A percentile compares a stretch with the other conserved stretches of the same genome.
Conservation (phyloP, 1,140 invertebrate species). For the Habropoda laboriosa region DNA sequence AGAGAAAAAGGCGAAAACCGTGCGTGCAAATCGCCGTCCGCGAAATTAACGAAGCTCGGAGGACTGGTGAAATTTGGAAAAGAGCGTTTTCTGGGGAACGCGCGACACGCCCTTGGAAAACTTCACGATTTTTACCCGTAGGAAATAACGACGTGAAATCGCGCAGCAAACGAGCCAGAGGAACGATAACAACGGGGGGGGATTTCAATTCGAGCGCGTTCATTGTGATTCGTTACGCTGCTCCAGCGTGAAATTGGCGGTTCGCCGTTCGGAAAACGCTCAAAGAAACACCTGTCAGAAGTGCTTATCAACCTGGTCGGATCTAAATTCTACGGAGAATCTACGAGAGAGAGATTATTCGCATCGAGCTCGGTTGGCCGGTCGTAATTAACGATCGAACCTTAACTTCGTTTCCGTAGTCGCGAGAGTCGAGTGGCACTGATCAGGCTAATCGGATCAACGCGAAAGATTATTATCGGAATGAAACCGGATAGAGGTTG, state of each 20-base stretch:
- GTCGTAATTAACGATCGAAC: conserved; percentile 65
- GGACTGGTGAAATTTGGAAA: not conserved
- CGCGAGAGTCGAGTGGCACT: not conserved
- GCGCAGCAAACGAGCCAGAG: not conserved
- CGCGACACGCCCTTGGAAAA: not conserved
- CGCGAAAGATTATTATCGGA: conserved; percentile 40
- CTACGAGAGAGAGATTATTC: conserved; percentile 62
- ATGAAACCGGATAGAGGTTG: not conserved
- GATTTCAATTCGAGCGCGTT: not conserved
- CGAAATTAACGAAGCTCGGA: not conserved
- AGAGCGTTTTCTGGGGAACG: not conserved
- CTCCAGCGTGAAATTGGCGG: not conserved
- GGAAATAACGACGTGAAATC: not conserved
- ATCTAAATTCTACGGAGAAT: conserved; percentile 42
- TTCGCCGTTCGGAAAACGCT: not conserved
- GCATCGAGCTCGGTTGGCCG: conserved; percentile 32
- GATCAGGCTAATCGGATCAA: conserved; percentile 54
- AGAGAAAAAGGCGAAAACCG: not conserved
- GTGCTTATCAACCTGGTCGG: conserved; percentile 8
- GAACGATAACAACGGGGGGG: not conserved
- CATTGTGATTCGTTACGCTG: conserved; percentile 1
- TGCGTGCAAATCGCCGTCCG: not conserved
- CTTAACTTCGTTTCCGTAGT: conserved; percentile 38
- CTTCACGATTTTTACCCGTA: not conserved
- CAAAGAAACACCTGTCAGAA: not conserved